phyloP scores from a whole-genome alignment of 2,797 vertebrate species.

The Chloroceryle inda region DNA sequence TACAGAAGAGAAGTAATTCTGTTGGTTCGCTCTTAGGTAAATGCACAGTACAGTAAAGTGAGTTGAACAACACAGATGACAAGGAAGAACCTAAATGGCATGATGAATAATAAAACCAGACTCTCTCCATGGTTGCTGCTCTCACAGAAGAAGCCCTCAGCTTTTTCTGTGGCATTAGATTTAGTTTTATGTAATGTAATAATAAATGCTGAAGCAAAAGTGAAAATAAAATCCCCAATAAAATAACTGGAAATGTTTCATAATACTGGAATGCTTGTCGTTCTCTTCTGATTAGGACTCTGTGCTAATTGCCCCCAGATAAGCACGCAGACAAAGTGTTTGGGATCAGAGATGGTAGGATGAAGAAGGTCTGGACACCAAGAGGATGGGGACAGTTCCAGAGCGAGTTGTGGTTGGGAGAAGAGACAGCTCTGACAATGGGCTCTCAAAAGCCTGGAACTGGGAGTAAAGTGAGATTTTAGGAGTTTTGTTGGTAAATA shows the following conservation, averaged over 20 bases:
- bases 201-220: neutral
- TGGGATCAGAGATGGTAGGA: neutral
- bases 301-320: neutral
- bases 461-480: neutral
- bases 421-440: neutral
- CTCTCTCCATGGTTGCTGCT: neutral
- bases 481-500: neutral
- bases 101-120: neutral
- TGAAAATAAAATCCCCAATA: neutral
- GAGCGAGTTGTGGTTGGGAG: neutral
- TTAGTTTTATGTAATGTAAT: neutral
- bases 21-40: neutral
- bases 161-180: neutral
- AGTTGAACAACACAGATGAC: neutral
- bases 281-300: neutral
- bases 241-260: neutral
- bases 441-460: neutral
- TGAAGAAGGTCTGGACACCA: neutral
- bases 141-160: neutral
- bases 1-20: neutral
- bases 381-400: neutral
- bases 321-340: neutral
- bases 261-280: neutral
- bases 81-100: neutral
- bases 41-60: neutral